Evolutionary conservation across 1,140 invertebrate species (phyloP).

Genomic region (Nixonia krombeini): DNA sequence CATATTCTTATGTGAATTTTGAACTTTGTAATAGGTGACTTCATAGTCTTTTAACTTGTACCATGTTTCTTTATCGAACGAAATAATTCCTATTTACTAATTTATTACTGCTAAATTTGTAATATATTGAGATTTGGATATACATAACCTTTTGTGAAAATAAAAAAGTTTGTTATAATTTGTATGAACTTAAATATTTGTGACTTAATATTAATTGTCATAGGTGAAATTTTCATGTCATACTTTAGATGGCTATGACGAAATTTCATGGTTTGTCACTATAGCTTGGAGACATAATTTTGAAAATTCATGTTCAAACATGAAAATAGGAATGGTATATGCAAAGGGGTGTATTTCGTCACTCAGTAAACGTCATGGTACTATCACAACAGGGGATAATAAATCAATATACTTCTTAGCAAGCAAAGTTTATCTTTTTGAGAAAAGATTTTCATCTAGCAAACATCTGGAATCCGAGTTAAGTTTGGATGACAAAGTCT

Average conservation of each 20-base stretch:
- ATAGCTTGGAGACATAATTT: constrained; percentile 28
- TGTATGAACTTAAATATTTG: too few species aligned
- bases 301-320: not conserved
- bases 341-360: constrained; percentile 19
- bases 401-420: constrained; percentile 46
- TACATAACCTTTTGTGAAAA: too few species aligned
- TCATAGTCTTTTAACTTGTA: too few species aligned
- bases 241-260: constrained; percentile 1
- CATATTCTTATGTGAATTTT: not conserved
- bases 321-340: constrained; percentile 30
- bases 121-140: too few species aligned
- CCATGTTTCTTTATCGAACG: too few species aligned
- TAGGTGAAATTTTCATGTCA: constrained; percentile 53
- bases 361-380: constrained; percentile 42
- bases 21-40: too few species aligned
- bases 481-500: constrained; percentile 29
- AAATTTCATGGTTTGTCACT: constrained; percentile 30
- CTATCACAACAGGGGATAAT: constrained; percentile 29
- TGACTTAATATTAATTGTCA: too few species aligned
- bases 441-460: constrained; percentile 44
- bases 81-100: too few species aligned
- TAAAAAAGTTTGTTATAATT: not conserved
- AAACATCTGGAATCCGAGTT: constrained; percentile 31
- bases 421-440: constrained; percentile 46
- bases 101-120: too few species aligned